These are phyloP conservation scores for Rostratula benghalensis DNA, from an alignment of 2,113 vertebrate genomes.

Conservation along the genomic window DNA sequence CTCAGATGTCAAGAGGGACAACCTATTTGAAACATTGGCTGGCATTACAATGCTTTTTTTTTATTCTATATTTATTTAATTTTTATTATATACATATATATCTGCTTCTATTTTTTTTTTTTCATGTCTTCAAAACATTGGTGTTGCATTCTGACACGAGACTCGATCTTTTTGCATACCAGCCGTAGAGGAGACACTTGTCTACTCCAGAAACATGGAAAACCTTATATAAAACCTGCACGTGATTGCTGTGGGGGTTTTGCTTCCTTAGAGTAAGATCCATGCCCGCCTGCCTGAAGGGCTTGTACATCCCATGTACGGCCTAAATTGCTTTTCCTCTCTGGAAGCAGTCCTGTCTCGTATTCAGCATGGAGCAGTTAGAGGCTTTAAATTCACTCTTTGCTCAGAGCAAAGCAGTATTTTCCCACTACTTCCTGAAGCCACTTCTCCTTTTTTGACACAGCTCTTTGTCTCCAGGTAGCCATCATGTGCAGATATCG, in stretches of 20 bases:
- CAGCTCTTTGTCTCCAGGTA: constrained; percentile 25
- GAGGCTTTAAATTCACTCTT: not conserved
- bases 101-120: not conserved
- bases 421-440: not conserved
- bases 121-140: not conserved
- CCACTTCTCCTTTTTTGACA: not conserved
- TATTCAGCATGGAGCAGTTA: not conserved
- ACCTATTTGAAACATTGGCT: not conserved
- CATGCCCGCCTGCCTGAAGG: not conserved
- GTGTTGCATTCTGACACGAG: not conserved
- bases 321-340: not conserved
- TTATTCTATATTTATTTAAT: not conserved
- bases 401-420: not conserved
- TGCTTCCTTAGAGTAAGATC: not conserved
- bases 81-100: not conserved
- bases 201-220: not conserved
- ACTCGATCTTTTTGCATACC: not conserved
- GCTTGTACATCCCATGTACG: not conserved
- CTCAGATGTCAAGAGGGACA: not conserved
- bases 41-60: not conserved
- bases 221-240: not conserved
- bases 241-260: not conserved
- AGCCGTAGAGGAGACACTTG: not conserved
- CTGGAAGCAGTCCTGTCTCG: not conserved
- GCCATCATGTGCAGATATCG: not conserved